Evolutionary conservation across 2,888 invertebrate genomes (phyloP), one percentile per base, ranked within the genome.

Genomic region (Frankliniella intonsa): DNA sequence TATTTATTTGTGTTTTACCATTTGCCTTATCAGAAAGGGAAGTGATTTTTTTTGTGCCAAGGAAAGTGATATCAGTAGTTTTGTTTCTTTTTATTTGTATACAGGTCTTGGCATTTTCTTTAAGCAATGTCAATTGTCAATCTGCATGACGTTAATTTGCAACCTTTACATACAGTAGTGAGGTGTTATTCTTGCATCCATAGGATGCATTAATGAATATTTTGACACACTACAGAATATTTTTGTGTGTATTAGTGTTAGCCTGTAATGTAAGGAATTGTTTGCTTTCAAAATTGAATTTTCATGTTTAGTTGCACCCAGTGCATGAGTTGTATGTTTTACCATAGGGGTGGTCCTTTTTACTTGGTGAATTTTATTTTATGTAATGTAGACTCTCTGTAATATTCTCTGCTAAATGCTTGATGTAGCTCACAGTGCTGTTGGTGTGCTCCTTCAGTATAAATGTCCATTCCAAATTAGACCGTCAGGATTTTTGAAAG

Each of bases 301-400:
- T 55, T 25, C 22, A 76, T 76, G 22, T 76, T 38, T 38, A 38
- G 5, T 38, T 38, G 38, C 38, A 38, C 69, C 69, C 69, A 22
- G 69, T 76, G 69, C 69, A 25, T 22, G 5, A 76, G 69, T 22
- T 12, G 19, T 25, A 25, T 76, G 22, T 76, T 76, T 76, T 76
- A 25, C 8, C 12, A 25, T 76, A 76, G 25, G 19, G 11, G 12
- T 76, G 25, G 0, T 22, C 69, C 69, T 76, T 76, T 76, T 76
- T 76, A 76, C 69, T 76, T 25, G 69, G 69, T 76, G 69, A 76
- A 76, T 76, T 76, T 76, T 76, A 76, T 76, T 76, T 76, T 76
- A 25, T 3, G 22, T 25, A 76, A 8, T 76, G 69, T 76, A 76
- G 69, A 76, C 25, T 10, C 69, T 22, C 69, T 76, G 69, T 76